A percentile compares a stretch with the other conserved stretches of the same genome.
These are phyloP conservation scores for Venustoraphidia nigricollis DNA, from an alignment of 2,888 invertebrate species.

Conservation along the genomic window DNA sequence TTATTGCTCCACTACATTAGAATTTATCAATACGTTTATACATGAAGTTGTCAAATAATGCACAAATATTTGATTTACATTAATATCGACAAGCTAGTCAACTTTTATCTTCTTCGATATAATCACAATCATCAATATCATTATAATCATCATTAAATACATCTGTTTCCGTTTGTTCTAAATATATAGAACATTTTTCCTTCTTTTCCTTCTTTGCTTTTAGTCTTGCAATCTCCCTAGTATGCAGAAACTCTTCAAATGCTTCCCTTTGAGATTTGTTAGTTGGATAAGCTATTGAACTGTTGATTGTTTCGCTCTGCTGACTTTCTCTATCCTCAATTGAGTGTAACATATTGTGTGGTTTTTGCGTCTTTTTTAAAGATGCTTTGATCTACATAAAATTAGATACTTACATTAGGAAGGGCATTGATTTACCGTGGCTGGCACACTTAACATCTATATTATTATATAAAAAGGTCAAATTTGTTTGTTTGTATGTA, in stretches of 20 bases:
- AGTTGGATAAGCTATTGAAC: slow-evolving; percentile 14
- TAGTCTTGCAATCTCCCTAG: slow-evolving; percentile 24
- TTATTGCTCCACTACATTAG: too few species aligned
- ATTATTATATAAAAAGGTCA: too few species aligned
- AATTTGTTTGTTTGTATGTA: too few species aligned
- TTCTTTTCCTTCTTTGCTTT: slow-evolving; percentile 16
- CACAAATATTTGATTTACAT: too few species aligned
- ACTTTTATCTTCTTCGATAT: slow-evolving; percentile 11
- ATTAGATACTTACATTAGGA: background rate
- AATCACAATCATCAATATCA: slow-evolving; percentile 15
- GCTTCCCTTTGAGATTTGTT: slow-evolving; percentile 29
- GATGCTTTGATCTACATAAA: slow-evolving; percentile 3
- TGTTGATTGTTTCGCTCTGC: too few species aligned
- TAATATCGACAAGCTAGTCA: too few species aligned
- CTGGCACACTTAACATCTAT: too few species aligned
- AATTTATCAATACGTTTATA: too few species aligned
- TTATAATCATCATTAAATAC: slow-evolving; percentile 13
- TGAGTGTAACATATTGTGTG: too few species aligned
- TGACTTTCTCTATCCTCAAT: too few species aligned
- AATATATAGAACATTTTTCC: slow-evolving; percentile 18
- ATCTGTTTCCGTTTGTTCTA: slow-evolving; percentile 20
- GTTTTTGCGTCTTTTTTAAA: background rate
- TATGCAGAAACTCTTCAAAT: slow-evolving; percentile 36
- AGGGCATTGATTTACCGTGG: slow-evolving; percentile 17
- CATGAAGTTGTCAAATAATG: too few species aligned